Base-by-base conservation (phyloP, 2,113 vertebrate genomes). In the Carlito syrichta region DNA sequence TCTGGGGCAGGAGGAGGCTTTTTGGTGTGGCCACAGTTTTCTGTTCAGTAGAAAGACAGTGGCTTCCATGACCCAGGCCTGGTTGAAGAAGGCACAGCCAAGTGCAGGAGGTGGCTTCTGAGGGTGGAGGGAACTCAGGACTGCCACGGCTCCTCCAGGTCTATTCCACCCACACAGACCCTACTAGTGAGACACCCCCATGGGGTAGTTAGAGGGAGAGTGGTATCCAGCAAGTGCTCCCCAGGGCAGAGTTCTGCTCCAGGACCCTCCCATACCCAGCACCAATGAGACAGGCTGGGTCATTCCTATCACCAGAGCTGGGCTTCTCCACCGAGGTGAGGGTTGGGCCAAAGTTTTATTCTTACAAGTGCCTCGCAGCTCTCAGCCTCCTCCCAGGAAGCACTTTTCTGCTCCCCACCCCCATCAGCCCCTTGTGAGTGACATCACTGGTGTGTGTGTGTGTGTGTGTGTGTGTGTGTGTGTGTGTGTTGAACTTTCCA, bases 401-500 rank as follows among this genome's bases (percentile, higher is more conserved):
- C 27, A 60, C 25, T 73, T 86, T 56, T 50, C 14, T 1, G 22
- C 56, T 71, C 45, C 68, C 86, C 45, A 48, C n/a, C 71, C 68
- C 73, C 22, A 35, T 63, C 40, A 87, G 56, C 58, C 71, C 76
- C 12, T 9, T 12, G 56, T 77, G n/a, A 94, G 25, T 32, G 22
- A 38, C 58, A 78, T 14, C 40, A 52, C 9, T 5, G 38, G 32
- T 40, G 16, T 58, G 35, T 23, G 38, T 43, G n/a, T 74, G 56
- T 32, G 74, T 14, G 43, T 40, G 32, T 10, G 32, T 1, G 1
- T 8, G 30, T 25, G n/a, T 27, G 48, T 13, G 48, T 45, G 58
- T 58, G 25, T n/a, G 78, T 1, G 4, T 17, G 62, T 52, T 96
- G 93, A 95, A 81, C 86, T 97, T 96, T 91, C 93, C 62, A 90